Conservation (phyloP, 2,888 invertebrate genomes). For the Machimus atricapillus region DNA sequence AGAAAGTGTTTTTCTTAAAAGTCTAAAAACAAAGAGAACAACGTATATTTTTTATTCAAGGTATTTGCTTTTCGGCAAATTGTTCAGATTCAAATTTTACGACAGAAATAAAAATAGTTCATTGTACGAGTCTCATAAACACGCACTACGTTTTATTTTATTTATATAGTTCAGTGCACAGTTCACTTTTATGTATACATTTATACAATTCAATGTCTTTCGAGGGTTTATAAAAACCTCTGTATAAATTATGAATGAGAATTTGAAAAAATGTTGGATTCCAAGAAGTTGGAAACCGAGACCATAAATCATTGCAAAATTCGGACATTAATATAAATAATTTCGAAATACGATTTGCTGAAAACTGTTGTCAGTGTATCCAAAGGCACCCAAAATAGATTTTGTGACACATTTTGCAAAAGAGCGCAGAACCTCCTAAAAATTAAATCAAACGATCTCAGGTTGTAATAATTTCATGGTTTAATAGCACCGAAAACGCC, state of each 20-base stretch:
- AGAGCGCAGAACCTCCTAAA: neutral
- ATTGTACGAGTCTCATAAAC: neutral
- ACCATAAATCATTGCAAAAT: neutral
- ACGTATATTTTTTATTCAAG: neutral
- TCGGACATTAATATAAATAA: constrained; percentile 7
- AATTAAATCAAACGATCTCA: neutral
- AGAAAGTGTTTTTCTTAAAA: neutral
- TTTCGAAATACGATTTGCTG: neutral
- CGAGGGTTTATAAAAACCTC: neutral
- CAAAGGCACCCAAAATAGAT: neutral
- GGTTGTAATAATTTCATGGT: neutral
- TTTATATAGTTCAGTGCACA: neutral
- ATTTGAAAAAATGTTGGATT: neutral
- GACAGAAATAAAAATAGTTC: neutral
- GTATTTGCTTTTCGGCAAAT: neutral
- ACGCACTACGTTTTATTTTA: neutral
- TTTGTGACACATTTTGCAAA: constrained; percentile 5
- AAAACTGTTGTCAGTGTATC: neutral
- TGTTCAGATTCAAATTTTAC: neutral
- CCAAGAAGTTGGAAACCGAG: neutral
- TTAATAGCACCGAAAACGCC: neutral
- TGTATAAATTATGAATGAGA: neutral
- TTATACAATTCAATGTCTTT: neutral
- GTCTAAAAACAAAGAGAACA: neutral
- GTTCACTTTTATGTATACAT: neutral